phyloP scores from a whole-genome alignment of 2,888 invertebrate species.

The Dryomyza anilis region DNA sequence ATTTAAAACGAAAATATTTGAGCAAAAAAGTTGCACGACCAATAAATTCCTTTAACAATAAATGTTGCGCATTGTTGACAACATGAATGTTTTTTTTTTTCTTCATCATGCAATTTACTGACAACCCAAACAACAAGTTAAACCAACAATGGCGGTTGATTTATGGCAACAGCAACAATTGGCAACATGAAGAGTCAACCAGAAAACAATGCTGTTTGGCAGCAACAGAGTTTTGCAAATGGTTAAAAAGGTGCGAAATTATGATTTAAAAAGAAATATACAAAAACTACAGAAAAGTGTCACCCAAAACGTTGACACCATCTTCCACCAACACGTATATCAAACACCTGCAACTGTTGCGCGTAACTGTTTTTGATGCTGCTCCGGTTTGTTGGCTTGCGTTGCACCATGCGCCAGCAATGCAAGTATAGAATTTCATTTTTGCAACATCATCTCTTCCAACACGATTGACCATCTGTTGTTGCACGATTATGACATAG shows the following conservation, averaged over 20 bases:
- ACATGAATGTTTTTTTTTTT: no score
- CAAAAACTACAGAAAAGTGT: constrained; percentile 32
- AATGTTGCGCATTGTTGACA: no score
- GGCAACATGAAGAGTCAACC: background rate
- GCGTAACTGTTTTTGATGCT: background rate
- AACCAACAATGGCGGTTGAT: background rate
- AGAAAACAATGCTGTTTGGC: background rate
- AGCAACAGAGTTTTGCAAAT: background rate
- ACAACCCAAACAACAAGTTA: no score
- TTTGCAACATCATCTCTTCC: constrained; percentile 7
- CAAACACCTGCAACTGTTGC: constrained; percentile 19
- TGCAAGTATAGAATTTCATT: constrained; percentile 11
- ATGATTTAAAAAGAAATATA: constrained; percentile 42
- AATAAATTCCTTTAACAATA: no score
- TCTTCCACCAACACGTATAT: no score
- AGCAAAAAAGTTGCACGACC: no score
- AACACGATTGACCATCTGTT: constrained; percentile 9
- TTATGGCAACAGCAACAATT: background rate
- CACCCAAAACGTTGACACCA: no score
- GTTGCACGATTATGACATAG: constrained; percentile 35
- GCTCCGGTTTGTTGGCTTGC: background rate
- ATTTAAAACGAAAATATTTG: no score
- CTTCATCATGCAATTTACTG: no score
- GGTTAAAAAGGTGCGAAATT: constrained; percentile 48
- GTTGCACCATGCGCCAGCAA: constrained; percentile 4